phyloP scores from a whole-genome alignment of 2,797 vertebrate species.

The Sebastes matsubarae region DNA sequence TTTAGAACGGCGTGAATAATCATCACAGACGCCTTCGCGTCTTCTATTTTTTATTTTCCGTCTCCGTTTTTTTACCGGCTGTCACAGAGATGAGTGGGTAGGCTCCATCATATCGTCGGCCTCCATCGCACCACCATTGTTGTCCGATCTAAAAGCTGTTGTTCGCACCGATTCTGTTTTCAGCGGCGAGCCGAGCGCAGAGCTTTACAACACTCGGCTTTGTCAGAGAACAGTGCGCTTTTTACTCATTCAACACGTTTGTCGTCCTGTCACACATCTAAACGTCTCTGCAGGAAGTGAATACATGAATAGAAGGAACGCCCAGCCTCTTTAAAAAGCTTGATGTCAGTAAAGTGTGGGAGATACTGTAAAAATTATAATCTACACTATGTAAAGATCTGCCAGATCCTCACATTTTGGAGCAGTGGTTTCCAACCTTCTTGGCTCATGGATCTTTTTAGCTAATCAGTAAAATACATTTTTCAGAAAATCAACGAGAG shows the following conservation, averaged over 20 bases:
- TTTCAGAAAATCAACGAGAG: too few relatives aligned
- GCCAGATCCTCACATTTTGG: too few relatives aligned
- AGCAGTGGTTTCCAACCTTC: too few relatives aligned
- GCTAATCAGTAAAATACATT: too few relatives aligned
- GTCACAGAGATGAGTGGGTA: constrained; percentile 65
- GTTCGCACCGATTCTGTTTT: constrained; percentile 29
- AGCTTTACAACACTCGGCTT: too few relatives aligned
- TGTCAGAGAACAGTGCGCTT: too few relatives aligned
- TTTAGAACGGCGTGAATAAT: constrained; percentile 57
- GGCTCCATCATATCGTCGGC: constrained; percentile 59
- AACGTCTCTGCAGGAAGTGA: neutral
- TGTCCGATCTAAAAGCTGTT: constrained; percentile 45
- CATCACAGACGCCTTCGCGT: constrained; percentile 45
- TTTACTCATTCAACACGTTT: neutral
- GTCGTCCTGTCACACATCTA: neutral
- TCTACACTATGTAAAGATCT: too few relatives aligned
- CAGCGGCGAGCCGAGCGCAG: neutral
- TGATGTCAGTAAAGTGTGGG: too few relatives aligned
- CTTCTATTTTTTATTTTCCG: constrained; percentile 31
- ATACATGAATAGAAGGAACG: neutral
- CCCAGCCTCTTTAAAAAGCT: neutral
- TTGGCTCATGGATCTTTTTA: too few relatives aligned
- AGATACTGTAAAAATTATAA: too few relatives aligned
- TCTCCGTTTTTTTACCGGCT: constrained; percentile 45
- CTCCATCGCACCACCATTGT: constrained; percentile 55